Percentiles rank a stretch among this genome's conserved stretches.
phyloP scores from a whole-genome alignment of 35 echinoderm and acorn worm genomes.

The Anneissia japonica region DNA sequence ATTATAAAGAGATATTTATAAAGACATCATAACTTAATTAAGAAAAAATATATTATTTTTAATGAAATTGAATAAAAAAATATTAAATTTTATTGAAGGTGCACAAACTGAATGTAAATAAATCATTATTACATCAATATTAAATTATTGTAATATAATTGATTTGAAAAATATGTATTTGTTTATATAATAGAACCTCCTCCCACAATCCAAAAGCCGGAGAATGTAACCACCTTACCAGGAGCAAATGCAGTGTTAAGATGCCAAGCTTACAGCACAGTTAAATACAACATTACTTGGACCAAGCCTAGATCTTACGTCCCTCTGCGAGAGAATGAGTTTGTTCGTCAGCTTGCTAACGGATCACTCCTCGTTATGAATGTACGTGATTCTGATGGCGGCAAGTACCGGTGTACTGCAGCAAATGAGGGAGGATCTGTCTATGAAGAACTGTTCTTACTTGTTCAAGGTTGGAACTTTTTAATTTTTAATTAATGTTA shows the following conservation, averaged over 20 bases:
- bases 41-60: too few relatives aligned
- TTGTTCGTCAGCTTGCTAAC: constrained; percentile 36
- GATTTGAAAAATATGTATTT: too few relatives aligned
- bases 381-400: constrained; percentile 50
- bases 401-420: constrained; percentile 69
- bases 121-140: too few relatives aligned
- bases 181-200: constrained; percentile 60
- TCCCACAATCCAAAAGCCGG: constrained; percentile 37
- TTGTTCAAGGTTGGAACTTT: constrained; percentile 60
- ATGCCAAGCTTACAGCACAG: constrained; percentile 62
- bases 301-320: constrained; percentile 52
- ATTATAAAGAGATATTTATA: too few relatives aligned
- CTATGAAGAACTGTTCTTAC: constrained; percentile 46
- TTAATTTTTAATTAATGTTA: too few relatives aligned
- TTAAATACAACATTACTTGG: constrained; percentile 82
- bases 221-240: constrained; percentile 60
- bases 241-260: constrained; percentile 56
- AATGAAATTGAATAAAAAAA: too few relatives aligned
- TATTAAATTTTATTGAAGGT: too few relatives aligned
- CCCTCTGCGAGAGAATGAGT: constrained; percentile 54
- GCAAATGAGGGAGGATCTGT: constrained; percentile 76
- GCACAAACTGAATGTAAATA: too few relatives aligned
- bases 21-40: too few relatives aligned
- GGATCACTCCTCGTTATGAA: constrained; percentile 66
- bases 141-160: too few relatives aligned